A percentile compares a stretch with the other conserved stretches of the same genome.
These are phyloP conservation scores for Tenualosa thibaudeaui DNA, from an alignment of 2,797 vertebrate species.

Conservation along the genomic window DNA sequence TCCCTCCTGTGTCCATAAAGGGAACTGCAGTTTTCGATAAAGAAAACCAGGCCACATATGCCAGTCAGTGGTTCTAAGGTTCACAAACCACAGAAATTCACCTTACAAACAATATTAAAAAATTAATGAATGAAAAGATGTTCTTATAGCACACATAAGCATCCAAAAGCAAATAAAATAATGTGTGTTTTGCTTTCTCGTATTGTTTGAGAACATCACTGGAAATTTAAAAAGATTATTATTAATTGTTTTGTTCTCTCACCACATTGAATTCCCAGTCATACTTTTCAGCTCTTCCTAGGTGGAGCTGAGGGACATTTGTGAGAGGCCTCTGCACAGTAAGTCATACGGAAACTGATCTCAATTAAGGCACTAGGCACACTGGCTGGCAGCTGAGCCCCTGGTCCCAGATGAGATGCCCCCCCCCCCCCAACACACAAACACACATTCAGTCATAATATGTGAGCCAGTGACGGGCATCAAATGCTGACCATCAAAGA, in stretches of 20 bases:
- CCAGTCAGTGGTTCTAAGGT: neutral
- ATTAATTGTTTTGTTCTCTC: neutral
- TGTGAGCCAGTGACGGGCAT: neutral
- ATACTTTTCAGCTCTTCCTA: neutral
- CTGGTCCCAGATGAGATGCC: constrained; percentile 7
- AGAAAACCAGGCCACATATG: neutral
- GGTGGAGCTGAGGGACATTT: constrained; percentile 1
- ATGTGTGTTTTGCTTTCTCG: neutral
- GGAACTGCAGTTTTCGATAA: neutral
- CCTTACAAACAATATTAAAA: neutral
- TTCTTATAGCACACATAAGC: neutral
- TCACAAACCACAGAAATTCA: neutral
- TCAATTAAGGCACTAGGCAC: constrained; percentile 10
- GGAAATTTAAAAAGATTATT: neutral
- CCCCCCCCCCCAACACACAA: neutral
- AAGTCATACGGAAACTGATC: constrained; percentile 17
- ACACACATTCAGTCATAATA: neutral
- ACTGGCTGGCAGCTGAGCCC: constrained; percentile 16
- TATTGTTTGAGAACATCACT: neutral
- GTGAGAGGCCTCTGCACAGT: neutral
- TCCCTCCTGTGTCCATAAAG: neutral
- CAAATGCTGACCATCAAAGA: neutral
- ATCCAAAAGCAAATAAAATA: neutral
- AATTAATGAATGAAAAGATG: neutral
- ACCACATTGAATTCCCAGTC: neutral